Evolutionary conservation across 2,888 invertebrate genomes (phyloP), one percentile per base, ranked within the genome.

Genomic region (Ornithoptera alexandrae): DNA sequence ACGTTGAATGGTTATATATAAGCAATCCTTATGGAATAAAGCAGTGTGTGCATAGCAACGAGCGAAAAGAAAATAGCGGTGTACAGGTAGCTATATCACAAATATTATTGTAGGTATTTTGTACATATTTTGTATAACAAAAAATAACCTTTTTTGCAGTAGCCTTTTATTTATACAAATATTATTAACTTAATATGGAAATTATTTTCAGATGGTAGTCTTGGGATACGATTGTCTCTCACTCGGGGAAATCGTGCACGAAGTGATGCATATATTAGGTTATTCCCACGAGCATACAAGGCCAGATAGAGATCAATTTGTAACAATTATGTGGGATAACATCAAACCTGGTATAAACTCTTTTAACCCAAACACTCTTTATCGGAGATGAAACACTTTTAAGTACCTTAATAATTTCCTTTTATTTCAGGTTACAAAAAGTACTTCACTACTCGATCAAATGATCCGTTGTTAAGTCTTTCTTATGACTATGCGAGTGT

Each of bases 221-320:
- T 81, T 92, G 8, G 92, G 92, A 0, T 92, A 92, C 73, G 84
- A 91, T 70, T 92, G 92, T 74, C 89, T 94, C 72, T 94, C 94
- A 60, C 86, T 93, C 20, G 97, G 97, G 10, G 97, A 96, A 2
- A 93, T 96, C 8, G 88, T 95, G 17, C 97, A 97, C 79, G 97
- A 97, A 81, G 85, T 97, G 72, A 96, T 97, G 96, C 97, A 97
- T 77, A 94, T 95, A 0, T 85, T 95, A 22, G 97, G 97, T 0
- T 97, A 96, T 81, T 87, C 96, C 12, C 97, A 97, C 77, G 97
- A 97, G 77, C 97, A 97, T 81, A 95, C 95, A 70, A 93, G 97
- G 61, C 93, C 93, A 71, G 96, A 97, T 75, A 91, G 97, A 42
- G 96, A 97, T 77, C 88, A 93, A 22, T 94, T 92, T 81, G 94